Evolutionary conservation across 2,797 vertebrate genomes (phyloP).

Genomic region (Sebastes paucispinis): DNA sequence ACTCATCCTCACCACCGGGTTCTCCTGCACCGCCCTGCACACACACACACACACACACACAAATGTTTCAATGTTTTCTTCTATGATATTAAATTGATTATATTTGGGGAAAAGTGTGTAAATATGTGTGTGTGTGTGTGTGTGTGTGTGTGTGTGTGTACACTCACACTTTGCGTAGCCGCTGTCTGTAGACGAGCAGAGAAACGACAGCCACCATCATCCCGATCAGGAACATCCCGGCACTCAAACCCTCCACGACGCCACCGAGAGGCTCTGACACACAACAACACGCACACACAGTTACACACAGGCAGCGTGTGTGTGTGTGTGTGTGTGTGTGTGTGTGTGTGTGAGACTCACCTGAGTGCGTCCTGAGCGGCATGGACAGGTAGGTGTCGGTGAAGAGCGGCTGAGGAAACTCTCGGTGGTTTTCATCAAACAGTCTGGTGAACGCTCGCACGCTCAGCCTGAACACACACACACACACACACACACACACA

Average conservation of each 20-base stretch:
- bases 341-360: slow-evolving; percentile 69
- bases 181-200: slow-evolving; percentile 90
- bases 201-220: slow-evolving; percentile 88
- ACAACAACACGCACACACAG: background rate
- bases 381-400: slow-evolving; percentile 92
- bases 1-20: slow-evolving; percentile 88
- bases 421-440: slow-evolving; percentile 86
- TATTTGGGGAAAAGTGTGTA: background rate
- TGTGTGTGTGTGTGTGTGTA: background rate
- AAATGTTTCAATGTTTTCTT: background rate
- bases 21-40: slow-evolving; percentile 86
- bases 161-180: slow-evolving; percentile 88
- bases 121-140: background rate
- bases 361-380: slow-evolving; percentile 89
- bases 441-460: slow-evolving; percentile 93
- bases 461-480: slow-evolving; percentile 77
- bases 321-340: background rate
- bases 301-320: background rate
- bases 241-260: slow-evolving; percentile 92
- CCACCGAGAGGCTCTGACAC: slow-evolving; percentile 89
- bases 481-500: too few species aligned
- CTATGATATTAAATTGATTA: background rate
- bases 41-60: slow-evolving; percentile 5
- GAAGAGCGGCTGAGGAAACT: slow-evolving; percentile 87
- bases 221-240: slow-evolving; percentile 91